Percentiles rank a stretch among this genome's conserved stretches.
These are phyloP conservation scores for Pandemis corylana DNA, from an alignment of 2,888 invertebrate genomes.

Conservation along the genomic window DNA sequence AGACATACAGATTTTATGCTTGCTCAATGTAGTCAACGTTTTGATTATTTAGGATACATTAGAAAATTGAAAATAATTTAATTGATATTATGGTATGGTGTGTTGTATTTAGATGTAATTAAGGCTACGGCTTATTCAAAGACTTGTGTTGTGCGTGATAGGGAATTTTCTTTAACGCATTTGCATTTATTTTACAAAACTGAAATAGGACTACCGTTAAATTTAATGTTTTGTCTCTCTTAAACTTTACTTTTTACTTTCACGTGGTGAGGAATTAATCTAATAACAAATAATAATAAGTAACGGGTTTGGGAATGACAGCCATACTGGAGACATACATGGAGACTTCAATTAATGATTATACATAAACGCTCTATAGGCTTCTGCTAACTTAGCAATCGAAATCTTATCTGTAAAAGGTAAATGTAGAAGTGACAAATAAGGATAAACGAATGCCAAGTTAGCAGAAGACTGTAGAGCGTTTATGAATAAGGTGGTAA, in stretches of 20 bases:
- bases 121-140: constrained; percentile 6
- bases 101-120: background rate
- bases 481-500: too few relatives aligned
- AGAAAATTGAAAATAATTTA: background rate
- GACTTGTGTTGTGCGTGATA: constrained; percentile 25
- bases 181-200: constrained; percentile 26
- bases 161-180: background rate
- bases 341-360: background rate
- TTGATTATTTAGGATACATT: too few relatives aligned
- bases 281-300: background rate
- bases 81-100: constrained; percentile 2
- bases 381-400: too few relatives aligned
- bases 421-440: too few relatives aligned
- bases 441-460: too few relatives aligned
- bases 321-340: background rate
- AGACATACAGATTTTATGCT: too few relatives aligned
- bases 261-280: too few relatives aligned
- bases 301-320: background rate
- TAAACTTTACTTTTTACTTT: background rate
- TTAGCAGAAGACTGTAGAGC: too few relatives aligned
- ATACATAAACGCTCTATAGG: background rate
- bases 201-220: background rate
- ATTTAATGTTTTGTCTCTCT: background rate
- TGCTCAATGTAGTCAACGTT: too few relatives aligned
- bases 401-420: too few relatives aligned